Evolutionary conservation across 2,797 vertebrate genomes (phyloP).

Genomic region (Scolopax rusticola): DNA sequence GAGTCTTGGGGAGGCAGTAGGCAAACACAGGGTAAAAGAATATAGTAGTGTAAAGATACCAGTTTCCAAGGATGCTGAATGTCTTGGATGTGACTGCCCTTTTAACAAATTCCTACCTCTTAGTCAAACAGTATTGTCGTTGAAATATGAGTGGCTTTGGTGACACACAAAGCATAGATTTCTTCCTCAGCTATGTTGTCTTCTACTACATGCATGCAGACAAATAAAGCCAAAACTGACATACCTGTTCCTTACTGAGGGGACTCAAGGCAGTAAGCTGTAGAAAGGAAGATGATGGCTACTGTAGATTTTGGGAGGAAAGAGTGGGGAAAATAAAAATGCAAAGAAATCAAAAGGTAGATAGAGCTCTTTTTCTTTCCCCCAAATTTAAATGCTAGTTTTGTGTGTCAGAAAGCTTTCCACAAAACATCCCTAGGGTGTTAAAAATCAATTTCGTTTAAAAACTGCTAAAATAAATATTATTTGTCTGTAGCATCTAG

Average conservation of each 20-base stretch:
- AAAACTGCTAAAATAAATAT: slow-evolving; percentile 53
- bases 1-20: neutral
- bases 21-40: neutral
- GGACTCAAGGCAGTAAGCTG: neutral
- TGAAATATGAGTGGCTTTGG: neutral
- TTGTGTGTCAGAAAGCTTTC: slow-evolving; percentile 28
- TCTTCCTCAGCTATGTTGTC: neutral
- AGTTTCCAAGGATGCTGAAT: neutral
- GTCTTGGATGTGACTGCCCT: neutral
- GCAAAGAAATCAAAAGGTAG: slow-evolving; percentile 16
- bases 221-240: neutral
- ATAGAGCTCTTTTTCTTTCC: neutral
- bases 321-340: neutral
- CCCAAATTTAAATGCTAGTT: slow-evolving; percentile 33
- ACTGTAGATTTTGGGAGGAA: neutral
- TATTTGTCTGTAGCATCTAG: neutral
- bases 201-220: neutral
- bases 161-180: neutral
- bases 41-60: neutral
- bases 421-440: slow-evolving; percentile 10
- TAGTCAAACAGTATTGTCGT: neutral
- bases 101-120: neutral
- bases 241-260: neutral
- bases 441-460: slow-evolving; percentile 59
- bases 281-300: neutral